Evolutionary conservation across 1,140 invertebrate species (phyloP).

Genomic region (Philopotamus ludificatus): DNA sequence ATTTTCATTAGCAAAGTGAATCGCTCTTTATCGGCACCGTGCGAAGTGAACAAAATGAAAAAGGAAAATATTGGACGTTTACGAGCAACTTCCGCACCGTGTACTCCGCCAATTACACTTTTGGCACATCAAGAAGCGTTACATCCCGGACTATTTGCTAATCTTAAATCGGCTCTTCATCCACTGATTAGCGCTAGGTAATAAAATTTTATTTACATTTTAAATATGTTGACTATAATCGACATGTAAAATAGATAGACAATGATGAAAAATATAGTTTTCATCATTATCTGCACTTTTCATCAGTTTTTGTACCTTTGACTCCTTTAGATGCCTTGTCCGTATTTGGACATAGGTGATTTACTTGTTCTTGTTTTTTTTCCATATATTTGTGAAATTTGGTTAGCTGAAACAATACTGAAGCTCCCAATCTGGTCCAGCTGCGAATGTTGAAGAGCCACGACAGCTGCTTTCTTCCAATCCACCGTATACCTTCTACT

Average conservation of each 20-base stretch:
- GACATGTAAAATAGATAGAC: neutral
- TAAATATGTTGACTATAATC: neutral
- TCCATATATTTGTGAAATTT: too few species aligned
- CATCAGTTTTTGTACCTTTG: neutral
- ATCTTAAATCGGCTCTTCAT: constrained; percentile 64
- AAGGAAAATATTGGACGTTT: constrained; percentile 19
- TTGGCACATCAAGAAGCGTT: constrained; percentile 66
- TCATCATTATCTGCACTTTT: too few species aligned
- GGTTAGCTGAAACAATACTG: too few species aligned
- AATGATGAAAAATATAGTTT: too few species aligned
- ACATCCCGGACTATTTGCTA: constrained; percentile 66
- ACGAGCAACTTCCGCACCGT: constrained; percentile 43
- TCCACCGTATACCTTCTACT: too few species aligned
- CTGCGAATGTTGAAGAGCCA: too few species aligned
- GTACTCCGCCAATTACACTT: constrained; percentile 43
- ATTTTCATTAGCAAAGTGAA: constrained; percentile 46
- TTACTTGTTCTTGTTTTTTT: too few species aligned
- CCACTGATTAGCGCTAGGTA: constrained; percentile 66
- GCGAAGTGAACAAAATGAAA: constrained; percentile 27
- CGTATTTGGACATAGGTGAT: too few species aligned
- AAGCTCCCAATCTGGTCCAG: too few species aligned
- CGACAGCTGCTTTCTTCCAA: too few species aligned
- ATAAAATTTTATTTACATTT: constrained; percentile 11
- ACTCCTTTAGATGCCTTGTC: too few species aligned
- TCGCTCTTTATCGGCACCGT: constrained; percentile 45